Evolutionary conservation across 2,888 invertebrate species (phyloP).

Genomic region (Thecocarcelia acutangulata): DNA sequence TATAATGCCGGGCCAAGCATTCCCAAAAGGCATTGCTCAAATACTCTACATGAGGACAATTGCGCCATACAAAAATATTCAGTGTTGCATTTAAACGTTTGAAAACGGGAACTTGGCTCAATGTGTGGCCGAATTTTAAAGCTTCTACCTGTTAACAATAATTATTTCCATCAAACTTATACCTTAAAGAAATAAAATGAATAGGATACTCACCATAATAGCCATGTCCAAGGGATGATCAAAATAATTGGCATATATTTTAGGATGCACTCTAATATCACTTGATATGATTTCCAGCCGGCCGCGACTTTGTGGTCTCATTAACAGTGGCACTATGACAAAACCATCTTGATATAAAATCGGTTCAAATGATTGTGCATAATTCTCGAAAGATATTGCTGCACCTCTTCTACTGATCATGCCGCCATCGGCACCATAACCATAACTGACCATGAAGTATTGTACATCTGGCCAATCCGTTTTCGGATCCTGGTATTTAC

Average conservation of each 20-base stretch:
- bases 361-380: conserved; percentile 87
- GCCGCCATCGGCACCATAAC: conserved; percentile 90
- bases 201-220: conserved; percentile 84
- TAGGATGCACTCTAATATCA: conserved; percentile 88
- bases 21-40: conserved; percentile 89
- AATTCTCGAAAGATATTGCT: conserved; percentile 86
- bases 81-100: conserved; percentile 84
- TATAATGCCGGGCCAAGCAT: conserved; percentile 88
- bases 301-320: conserved; percentile 89
- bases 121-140: conserved; percentile 85
- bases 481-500: conserved; percentile 85
- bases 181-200: conserved; percentile 24
- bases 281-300: conserved; percentile 85
- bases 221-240: conserved; percentile 87
- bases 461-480: conserved; percentile 91
- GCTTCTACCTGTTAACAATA: conserved; percentile 85
- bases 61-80: conserved; percentile 86
- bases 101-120: conserved; percentile 85
- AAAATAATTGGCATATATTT: conserved; percentile 95
- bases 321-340: conserved; percentile 86
- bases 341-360: conserved; percentile 87
- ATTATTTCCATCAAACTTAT: conserved; percentile 8
- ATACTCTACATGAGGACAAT: conserved; percentile 84
- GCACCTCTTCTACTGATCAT: conserved; percentile 87
- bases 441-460: conserved; percentile 87